Evolutionary conservation across 2,113 vertebrate genomes (phyloP).

Genomic region (Accipiter virgatus): DNA sequence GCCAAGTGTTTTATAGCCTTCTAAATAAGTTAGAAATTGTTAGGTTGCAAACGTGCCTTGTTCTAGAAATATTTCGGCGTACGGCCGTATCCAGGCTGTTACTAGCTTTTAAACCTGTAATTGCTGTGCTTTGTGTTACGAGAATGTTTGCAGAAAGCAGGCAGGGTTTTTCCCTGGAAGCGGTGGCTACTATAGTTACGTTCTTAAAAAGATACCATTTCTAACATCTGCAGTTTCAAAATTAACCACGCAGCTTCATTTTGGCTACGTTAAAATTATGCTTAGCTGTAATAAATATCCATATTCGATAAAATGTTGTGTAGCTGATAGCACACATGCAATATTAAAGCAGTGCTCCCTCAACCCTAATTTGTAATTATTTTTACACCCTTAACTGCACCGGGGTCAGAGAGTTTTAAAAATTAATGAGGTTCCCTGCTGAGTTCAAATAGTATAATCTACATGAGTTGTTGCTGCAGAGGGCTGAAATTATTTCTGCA

Average conservation of each 20-base stretch:
- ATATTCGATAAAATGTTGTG: neutral
- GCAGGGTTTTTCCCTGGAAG: neutral
- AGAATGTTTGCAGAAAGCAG: conserved; percentile 3
- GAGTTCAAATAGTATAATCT: conserved; percentile 75
- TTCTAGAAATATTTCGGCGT: conserved; percentile 39
- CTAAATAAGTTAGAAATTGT: conserved; percentile 49
- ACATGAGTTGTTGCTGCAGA: conserved; percentile 60
- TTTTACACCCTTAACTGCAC: conserved; percentile 75
- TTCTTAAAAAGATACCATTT: conserved; percentile 14
- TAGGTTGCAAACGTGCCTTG: conserved; percentile 2
- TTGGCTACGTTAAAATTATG: neutral
- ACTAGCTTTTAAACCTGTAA: conserved; percentile 57
- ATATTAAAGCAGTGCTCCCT: conserved; percentile 71
- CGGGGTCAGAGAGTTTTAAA: conserved; percentile 79
- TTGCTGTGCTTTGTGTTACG: conserved; percentile 68
- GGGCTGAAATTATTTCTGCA: conserved; percentile 49
- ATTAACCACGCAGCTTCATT: neutral
- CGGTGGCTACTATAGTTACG: conserved; percentile 24
- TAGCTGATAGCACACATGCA: conserved; percentile 40
- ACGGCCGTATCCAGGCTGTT: conserved; percentile 38
- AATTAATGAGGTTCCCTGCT: conserved; percentile 80
- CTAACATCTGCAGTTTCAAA: conserved; percentile 22
- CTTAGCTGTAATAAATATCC: conserved; percentile 38
- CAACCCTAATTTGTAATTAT: conserved; percentile 79
- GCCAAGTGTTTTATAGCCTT: conserved; percentile 42